Base-by-base conservation (phyloP, 2,113 vertebrate species). In the Delphinapterus leucas region DNA sequence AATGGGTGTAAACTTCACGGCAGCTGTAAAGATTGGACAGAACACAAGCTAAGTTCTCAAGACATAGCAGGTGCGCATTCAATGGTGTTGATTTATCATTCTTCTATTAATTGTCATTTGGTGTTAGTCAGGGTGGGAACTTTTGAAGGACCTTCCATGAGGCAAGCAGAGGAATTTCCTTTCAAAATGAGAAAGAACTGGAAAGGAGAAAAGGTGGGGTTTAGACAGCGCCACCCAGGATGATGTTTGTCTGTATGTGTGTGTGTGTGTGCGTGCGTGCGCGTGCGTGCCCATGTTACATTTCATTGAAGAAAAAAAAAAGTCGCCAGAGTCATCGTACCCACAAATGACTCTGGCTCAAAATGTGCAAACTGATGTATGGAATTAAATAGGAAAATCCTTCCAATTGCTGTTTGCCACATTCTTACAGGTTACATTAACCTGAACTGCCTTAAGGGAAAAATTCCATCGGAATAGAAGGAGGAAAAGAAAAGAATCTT, bases 401-500 rank as follows among this genome's bases (percentile, higher is more conserved):
- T 93, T 61, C 60, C 23, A 36, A 9, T 20, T 55, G n/a, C 44
- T 58, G 1, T 82, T 28, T 73, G 58, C 31, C 82, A 73, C 77
- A 26, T 86, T 76, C n/a, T 85, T 89, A 20, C 9, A 60, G 60
- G 63, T 93, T 79, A 36, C 26, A 44, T 86, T 47, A 73, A 61
- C 58, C 55, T 63, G 47, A 85, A 80, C 12, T 31, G 38, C 28
- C 36, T 67, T 31, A 71, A 85, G 44, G 15, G 49, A 47, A 90
- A 71, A 28, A 79, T 49, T 60, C 76, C 33, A 63, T 2, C 36
- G 20, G n/a, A 61, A 49, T 20, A 85, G 11, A 65, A 53, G 28
- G 12, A 90, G 47, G 93, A 84, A 96, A 76, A 44, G 36, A 31
- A 77, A 90, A 65, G 65, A n/a, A n/a, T 82, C 53, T 81, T 83